Percentiles rank a stretch among this genome's conserved stretches.
These are phyloP conservation scores for Enteromius paludinosus DNA, from an alignment of 2,797 vertebrate species.

Conservation along the genomic window DNA sequence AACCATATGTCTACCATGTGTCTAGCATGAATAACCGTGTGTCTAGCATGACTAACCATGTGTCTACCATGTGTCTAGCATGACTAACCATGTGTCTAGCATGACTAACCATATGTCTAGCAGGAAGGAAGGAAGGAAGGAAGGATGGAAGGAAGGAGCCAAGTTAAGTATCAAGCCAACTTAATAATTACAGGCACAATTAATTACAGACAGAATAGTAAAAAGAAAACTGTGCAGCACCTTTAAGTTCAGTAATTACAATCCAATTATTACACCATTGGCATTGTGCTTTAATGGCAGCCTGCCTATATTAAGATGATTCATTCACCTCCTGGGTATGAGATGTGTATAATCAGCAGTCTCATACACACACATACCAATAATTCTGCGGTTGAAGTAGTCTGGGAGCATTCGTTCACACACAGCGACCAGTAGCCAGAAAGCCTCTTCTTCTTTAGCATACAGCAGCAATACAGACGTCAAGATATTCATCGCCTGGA, in stretches of 20 bases:
- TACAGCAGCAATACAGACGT: conserved; percentile 95
- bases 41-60: no score
- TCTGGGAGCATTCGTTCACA: conserved; percentile 97
- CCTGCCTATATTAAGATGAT: not conserved
- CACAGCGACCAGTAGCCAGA: conserved; percentile 94
- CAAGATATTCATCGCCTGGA: conserved; percentile 97
- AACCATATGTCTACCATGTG: no score
- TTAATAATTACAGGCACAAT: not conserved
- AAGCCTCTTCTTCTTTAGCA: conserved; percentile 97
- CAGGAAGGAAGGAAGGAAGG: no score
- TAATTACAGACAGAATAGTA: not conserved
- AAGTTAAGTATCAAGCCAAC: no score
- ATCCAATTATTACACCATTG: not conserved
- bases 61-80: no score
- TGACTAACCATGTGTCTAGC: no score
- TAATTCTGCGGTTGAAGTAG: conserved; percentile 96
- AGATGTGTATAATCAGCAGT: not conserved
- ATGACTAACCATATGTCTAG: no score
- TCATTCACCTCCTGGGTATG: not conserved
- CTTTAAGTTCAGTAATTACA: not conserved
- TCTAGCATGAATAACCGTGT: no score
- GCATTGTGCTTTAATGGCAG: not conserved
- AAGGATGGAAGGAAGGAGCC: no score
- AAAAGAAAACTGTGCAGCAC: not conserved
- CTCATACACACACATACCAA: conserved; percentile 76